A percentile compares a stretch with the other conserved stretches of the same genome.
Conservation (phyloP, 2,888 invertebrate genomes). For the Ectobius pallidus region DNA sequence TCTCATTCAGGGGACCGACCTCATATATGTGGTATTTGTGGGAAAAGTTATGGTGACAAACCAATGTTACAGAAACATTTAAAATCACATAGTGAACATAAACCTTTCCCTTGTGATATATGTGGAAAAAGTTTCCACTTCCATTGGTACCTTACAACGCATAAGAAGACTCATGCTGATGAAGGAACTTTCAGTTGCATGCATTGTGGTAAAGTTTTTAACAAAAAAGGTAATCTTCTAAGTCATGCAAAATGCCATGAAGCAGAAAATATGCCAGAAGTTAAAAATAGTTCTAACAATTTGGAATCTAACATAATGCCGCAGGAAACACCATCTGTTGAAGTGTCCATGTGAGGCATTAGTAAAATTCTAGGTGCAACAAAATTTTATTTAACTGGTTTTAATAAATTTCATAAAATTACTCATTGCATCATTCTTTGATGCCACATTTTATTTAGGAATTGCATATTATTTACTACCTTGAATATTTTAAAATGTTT, state of each 20-base stretch:
- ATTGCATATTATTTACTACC: too few relatives aligned
- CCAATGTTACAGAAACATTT: slow-evolving; percentile 40
- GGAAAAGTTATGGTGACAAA: slow-evolving; percentile 38
- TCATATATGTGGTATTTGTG: slow-evolving; percentile 38
- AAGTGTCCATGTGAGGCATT: not conserved
- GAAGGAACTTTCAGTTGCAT: slow-evolving; percentile 34
- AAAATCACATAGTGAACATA: slow-evolving; percentile 40
- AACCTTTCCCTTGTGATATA: slow-evolving; percentile 39
- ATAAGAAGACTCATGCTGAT: slow-evolving; percentile 41
- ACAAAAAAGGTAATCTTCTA: slow-evolving; percentile 35
- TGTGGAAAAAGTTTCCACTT: slow-evolving; percentile 42
- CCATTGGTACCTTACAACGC: slow-evolving; percentile 40
- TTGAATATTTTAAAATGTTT: too few relatives aligned
- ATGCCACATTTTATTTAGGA: too few relatives aligned
- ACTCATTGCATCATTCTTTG: too few relatives aligned
- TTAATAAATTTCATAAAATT: too few relatives aligned
- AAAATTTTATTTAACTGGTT: not conserved
- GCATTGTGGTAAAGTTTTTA: slow-evolving; percentile 38
- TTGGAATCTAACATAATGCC: not conserved
- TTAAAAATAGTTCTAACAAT: not conserved
- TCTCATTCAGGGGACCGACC: slow-evolving; percentile 36
- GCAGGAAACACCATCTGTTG: not conserved
- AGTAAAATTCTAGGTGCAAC: not conserved
- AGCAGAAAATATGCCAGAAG: too few relatives aligned
- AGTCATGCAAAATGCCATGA: slow-evolving; percentile 34